Base-by-base conservation (phyloP, 1,140 invertebrate genomes). In the Philotrypesis tridentata region DNA sequence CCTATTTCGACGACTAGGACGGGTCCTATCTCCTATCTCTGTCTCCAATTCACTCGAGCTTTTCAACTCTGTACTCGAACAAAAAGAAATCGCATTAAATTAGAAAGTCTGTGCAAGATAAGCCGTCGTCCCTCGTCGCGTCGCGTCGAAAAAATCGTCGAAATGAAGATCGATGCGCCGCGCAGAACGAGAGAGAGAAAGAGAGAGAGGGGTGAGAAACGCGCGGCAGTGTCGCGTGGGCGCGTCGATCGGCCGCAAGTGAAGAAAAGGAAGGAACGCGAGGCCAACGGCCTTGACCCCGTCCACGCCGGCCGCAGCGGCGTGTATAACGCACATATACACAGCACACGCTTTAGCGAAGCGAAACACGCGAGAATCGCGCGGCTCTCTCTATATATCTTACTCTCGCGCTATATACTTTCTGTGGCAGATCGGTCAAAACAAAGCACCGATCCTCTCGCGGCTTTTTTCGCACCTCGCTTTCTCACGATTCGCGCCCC, bases 251-350 rank as follows among this genome's bases (percentile, higher is more conserved):
- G 77, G 48, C 77, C 14, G 33, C 33, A 61, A 37, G 14, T 55
- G 48, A 55, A 55, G 48, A 79, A 84, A 81, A 84, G 77, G 55
- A 73, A 78, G 77, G 77, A 79, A 82, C 82, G 84, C 85, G 85
- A 86, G 86, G 86, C 85, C 85, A 88, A 87, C 86, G 87, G 86
- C 89, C 89, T 90, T 90, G 89, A 90, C 89, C 89, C 88, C 86
- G 87, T 90, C 86, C 84, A 79, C 84, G 83, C 79, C 17, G 17
- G 48, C 48, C 40, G 40, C 14, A n/a, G n/a, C n/a, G n/a, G 40
- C 40, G 40, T 82, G 84, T n/a, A n/a, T n/a, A n/a, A 9, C 70
- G 74, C 68, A 60, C 73, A 80, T 23, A 85, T 67, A 67, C 14
- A 67, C 25, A n/a, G n/a, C n/a, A n/a, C n/a, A n/a, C 31, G 33